Base-by-base conservation (phyloP, 35 echinoderm and acorn worm species). In the Ophioderma brevispina region DNA sequence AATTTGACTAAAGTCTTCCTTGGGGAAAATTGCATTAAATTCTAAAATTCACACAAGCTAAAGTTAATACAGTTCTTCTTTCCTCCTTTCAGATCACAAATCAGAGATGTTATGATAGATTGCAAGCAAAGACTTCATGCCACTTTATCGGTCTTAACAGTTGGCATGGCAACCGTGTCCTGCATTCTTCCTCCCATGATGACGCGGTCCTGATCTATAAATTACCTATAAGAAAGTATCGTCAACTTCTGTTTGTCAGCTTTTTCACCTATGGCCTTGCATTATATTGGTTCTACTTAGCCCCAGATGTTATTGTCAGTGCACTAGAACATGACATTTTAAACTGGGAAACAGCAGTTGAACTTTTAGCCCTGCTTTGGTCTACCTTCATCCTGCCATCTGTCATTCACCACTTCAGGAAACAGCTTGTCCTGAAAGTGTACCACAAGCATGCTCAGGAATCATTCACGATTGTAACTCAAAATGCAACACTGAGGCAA, bases 371-470 rank as follows among this genome's bases (percentile, higher is more conserved):
- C 25, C 32, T 97, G 14, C n/a, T 43, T 21, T 34, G 86, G 2
- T 84, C 77, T 0, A 84, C 87, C 8, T 37, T 97, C n/a, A 84
- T 90, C 1, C 63, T 97, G 13, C 95, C 95, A 0, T 11, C 81
- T 6, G 42, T 63, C 0, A 31, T 90, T 0, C 85, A 84, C 15
- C 38, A 87, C 18, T 85, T 97, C 75, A 90, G 88, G 0, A 92
- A 77, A 37, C 81, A 92, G 0, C 42, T 97, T 15, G 83, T 97
- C 0, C 63, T 97, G 19, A 93, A 93, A 49, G 83, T 94, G 35
- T 97, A 97, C 39, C 81, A 97, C 88, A 97, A 91, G 31, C 41
- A 90, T 75, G 88, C 85, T 31, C 87, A 55, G 21, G 84, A 94
- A 19, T 86, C 95, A 0, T 97, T 94, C 79, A 23, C 79, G 39